Evolutionary conservation across 2,888 invertebrate genomes (phyloP).

Genomic region (Leptothorax acervorum): DNA sequence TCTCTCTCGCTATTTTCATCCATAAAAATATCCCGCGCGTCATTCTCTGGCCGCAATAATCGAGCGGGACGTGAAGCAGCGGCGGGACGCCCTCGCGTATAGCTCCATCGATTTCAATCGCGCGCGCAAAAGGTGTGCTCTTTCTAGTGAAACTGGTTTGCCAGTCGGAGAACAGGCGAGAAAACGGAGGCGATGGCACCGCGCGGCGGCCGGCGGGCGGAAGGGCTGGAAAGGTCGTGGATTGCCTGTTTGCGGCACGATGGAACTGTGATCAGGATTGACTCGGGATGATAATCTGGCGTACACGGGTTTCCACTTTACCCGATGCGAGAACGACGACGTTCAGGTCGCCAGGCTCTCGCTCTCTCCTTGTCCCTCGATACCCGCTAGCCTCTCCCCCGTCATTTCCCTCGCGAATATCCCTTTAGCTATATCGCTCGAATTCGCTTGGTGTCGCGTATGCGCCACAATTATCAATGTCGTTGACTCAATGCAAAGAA

Average conservation of each 20-base stretch:
- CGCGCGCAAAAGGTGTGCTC: conserved; percentile 48
- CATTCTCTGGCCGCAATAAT: conserved; percentile 26
- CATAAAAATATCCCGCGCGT: conserved; percentile 30
- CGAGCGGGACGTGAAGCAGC: conserved; percentile 8
- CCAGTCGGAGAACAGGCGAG: conserved; percentile 35
- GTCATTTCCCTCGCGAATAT: conserved; percentile 37
- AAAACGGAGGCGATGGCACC: conserved; percentile 49
- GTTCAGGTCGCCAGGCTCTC: conserved; percentile 62
- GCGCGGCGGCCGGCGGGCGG: conserved; percentile 42
- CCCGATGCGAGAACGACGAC: conserved; percentile 73
- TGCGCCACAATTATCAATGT: conserved; percentile 39
- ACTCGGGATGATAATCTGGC: conserved; percentile 84
- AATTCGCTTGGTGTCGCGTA: conserved; percentile 26
- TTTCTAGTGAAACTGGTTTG: conserved; percentile 43
- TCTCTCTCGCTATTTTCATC: conserved; percentile 1
- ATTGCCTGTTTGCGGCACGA: conserved; percentile 58
- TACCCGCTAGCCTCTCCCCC: neutral
- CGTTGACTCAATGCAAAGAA: conserved; percentile 3
- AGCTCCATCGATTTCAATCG: conserved; percentile 72
- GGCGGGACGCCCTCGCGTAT: conserved; percentile 36
- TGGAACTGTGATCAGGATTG: conserved; percentile 83
- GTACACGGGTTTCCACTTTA: conserved; percentile 85
- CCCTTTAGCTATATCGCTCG: conserved; percentile 41
- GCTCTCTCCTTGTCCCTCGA: conserved; percentile 34
- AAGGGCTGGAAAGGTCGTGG: conserved; percentile 63